Conservation (phyloP, 2,888 invertebrate genomes). For the Drosophila nr. fundita region DNA sequence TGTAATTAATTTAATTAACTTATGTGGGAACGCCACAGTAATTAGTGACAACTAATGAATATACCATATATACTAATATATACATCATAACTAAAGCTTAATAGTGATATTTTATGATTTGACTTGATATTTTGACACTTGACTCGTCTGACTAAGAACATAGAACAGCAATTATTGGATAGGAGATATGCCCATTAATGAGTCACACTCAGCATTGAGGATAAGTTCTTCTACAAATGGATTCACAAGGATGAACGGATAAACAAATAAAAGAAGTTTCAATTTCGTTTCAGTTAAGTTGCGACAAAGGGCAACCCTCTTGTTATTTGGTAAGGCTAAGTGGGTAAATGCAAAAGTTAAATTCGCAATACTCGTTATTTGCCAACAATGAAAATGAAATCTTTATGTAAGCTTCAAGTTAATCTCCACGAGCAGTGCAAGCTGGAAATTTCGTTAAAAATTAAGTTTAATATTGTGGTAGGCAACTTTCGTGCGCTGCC, state of each 20-base stretch:
- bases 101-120: background rate
- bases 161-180: background rate
- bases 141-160: background rate
- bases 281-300: background rate
- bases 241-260: background rate
- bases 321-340: background rate
- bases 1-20: background rate
- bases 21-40: background rate
- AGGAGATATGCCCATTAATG: background rate
- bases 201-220: background rate
- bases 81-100: background rate
- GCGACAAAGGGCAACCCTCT: background rate
- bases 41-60: background rate
- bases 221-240: background rate
- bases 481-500: slow-evolving; percentile 33
- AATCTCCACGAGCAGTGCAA: slow-evolving; percentile 7
- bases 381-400: slow-evolving; percentile 2
- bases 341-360: background rate
- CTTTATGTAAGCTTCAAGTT: slow-evolving; percentile 26
- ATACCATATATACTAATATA: background rate
- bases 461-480: slow-evolving; percentile 41
- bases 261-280: background rate
- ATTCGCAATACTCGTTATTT: background rate
- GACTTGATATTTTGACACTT: too few relatives aligned
- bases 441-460: slow-evolving; percentile 13